Conservation (phyloP, 1,140 invertebrate species). For the Drosophila rhopaloa region DNA sequence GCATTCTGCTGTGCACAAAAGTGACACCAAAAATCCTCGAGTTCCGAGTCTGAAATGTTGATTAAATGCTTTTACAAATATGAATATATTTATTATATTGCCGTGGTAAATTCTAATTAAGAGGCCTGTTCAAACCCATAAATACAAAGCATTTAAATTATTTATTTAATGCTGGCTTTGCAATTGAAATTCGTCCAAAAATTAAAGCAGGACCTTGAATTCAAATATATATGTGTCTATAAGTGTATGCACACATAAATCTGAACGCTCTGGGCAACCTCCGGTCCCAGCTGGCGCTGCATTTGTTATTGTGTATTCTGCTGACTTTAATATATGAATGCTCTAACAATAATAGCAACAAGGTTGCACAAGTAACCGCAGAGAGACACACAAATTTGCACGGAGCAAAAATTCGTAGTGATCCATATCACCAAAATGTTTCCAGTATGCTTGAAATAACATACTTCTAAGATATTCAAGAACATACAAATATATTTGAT, state of each 20-base stretch:
- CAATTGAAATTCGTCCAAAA: conserved; percentile 1
- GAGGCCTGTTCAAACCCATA: neutral
- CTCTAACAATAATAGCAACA: conserved; percentile 18
- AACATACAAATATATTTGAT: too few relatives aligned
- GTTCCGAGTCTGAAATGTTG: conserved; percentile 10
- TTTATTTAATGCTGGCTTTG: conserved; percentile 12
- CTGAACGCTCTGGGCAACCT: neutral
- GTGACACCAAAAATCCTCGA: conserved; percentile 20
- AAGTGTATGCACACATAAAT: conserved; percentile 18
- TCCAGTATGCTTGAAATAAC: too few relatives aligned
- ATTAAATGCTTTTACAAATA: conserved; percentile 14
- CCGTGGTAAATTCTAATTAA: conserved; percentile 29
- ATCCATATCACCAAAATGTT: too few relatives aligned
- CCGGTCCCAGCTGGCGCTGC: conserved; percentile 26
- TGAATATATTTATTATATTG: conserved; percentile 30
- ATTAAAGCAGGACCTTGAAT: conserved; percentile 1
- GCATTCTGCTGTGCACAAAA: neutral
- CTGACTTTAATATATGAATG: conserved; percentile 31
- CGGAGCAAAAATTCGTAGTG: neutral
- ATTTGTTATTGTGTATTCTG: conserved; percentile 8
- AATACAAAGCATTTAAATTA: conserved; percentile 6
- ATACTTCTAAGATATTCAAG: too few relatives aligned
- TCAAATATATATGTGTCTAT: conserved; percentile 1
- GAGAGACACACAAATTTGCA: conserved; percentile 14
- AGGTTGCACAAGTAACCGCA: conserved; percentile 40